A percentile compares a stretch with the other conserved stretches of the same genome.
Evolutionary conservation across 2,113 vertebrate genomes (phyloP).

Genomic region (Rana temporaria): DNA sequence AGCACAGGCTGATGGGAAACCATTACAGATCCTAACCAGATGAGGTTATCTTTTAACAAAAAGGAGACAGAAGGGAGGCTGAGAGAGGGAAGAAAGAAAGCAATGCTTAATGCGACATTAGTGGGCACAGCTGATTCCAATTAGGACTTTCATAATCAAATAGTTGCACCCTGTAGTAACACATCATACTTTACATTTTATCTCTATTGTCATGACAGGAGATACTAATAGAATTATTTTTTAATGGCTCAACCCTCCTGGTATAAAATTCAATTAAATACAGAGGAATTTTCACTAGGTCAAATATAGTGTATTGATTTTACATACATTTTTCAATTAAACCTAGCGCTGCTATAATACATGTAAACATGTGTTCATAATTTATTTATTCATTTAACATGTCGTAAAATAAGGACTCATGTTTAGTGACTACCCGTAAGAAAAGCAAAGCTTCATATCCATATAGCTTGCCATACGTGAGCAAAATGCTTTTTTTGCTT

Average conservation of each 20-base stretch:
- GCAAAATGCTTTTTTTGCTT: too few relatives aligned
- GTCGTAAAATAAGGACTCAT: too few relatives aligned
- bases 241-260: slow-evolving; percentile 16
- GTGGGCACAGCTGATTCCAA: slow-evolving; percentile 44
- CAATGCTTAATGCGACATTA: slow-evolving; percentile 13
- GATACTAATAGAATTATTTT: slow-evolving; percentile 39
- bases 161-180: slow-evolving; percentile 34
- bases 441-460: too few relatives aligned
- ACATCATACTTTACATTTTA: slow-evolving; percentile 21
- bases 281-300: neutral
- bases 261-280: slow-evolving; percentile 32
- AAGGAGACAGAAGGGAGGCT: neutral
- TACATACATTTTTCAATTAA: neutral
- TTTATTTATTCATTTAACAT: too few relatives aligned
- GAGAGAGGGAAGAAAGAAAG: neutral
- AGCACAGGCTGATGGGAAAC: slow-evolving; percentile 5
- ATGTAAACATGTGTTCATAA: too few relatives aligned
- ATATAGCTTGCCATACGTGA: too few relatives aligned
- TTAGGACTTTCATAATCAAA: slow-evolving; percentile 34
- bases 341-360: too few relatives aligned
- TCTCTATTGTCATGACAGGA: slow-evolving; percentile 15
- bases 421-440: too few relatives aligned
- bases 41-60: slow-evolving; percentile 25
- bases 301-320: slow-evolving; percentile 19
- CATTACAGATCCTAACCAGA: slow-evolving; percentile 32